These are phyloP conservation scores for Lipophrys pholis DNA, from an alignment of 2,113 vertebrate genomes.

Conservation along the genomic window DNA sequence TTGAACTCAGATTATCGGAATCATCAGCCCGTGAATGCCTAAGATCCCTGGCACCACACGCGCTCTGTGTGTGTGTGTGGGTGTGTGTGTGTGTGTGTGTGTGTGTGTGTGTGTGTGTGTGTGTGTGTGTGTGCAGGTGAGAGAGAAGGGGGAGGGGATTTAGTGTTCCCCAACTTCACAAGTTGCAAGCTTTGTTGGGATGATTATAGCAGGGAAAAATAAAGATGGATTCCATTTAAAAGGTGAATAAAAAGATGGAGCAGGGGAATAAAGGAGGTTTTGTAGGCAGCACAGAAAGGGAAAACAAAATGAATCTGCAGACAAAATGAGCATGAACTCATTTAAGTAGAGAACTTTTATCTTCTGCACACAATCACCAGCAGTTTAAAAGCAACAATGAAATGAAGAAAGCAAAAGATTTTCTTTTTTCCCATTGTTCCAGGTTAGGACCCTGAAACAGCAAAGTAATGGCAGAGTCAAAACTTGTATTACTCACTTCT, in stretches of 20 bases:
- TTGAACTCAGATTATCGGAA: slow-evolving; percentile 83
- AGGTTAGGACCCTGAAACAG: slow-evolving; percentile 1
- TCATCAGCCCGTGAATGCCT: slow-evolving; percentile 78
- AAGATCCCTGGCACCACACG: slow-evolving; percentile 64
- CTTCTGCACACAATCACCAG: slow-evolving; percentile 9
- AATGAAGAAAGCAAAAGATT: not conserved
- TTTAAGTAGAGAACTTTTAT: slow-evolving; percentile 35
- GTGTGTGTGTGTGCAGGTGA: not conserved
- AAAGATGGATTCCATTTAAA: slow-evolving; percentile 71
- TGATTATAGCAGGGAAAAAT: slow-evolving; percentile 65
- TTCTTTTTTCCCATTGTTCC: not conserved
- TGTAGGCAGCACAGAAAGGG: slow-evolving; percentile 28
- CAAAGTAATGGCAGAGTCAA: not conserved
- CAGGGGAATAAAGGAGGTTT: slow-evolving; percentile 41
- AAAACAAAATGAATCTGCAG: slow-evolving; percentile 52
- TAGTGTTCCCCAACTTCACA: slow-evolving; percentile 68
- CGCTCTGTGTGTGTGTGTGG: slow-evolving; percentile 24
- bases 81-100: slow-evolving; percentile 15
- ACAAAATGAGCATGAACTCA: slow-evolving; percentile 31
- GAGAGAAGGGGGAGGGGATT: slow-evolving; percentile 28
- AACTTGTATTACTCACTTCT: slow-evolving; percentile 2
- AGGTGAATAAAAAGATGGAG: slow-evolving; percentile 54
- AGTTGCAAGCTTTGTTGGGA: slow-evolving; percentile 71
- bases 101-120: not conserved
- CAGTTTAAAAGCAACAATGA: slow-evolving; percentile 20